Conservation (phyloP, 1,140 invertebrate genomes). For the Andricus grossulariae region DNA sequence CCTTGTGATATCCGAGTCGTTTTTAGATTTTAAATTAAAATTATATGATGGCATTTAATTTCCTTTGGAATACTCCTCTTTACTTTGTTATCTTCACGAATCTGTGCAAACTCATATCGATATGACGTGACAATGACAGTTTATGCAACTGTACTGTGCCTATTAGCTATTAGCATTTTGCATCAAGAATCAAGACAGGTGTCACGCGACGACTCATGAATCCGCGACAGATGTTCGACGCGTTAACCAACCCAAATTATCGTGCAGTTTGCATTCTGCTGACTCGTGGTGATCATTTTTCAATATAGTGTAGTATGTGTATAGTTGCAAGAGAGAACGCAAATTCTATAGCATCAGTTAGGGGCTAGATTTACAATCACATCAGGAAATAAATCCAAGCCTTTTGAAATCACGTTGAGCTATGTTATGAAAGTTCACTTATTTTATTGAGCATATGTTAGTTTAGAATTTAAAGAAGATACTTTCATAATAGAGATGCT, state of each 20-base stretch:
- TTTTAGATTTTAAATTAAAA: neutral
- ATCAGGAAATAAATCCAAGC: neutral
- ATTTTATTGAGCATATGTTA: neutral
- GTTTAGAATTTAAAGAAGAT: neutral
- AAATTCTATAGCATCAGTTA: constrained; percentile 2
- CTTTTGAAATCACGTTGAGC: neutral
- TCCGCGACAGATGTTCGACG: neutral
- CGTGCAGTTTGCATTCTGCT: constrained; percentile 49
- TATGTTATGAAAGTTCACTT: neutral
- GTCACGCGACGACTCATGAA: neutral
- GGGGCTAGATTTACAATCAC: constrained; percentile 9
- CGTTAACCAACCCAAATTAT: constrained; percentile 40
- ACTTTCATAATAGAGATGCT: neutral
- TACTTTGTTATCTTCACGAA: neutral
- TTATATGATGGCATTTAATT: neutral
- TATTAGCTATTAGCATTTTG: neutral
- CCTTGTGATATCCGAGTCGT: no score
- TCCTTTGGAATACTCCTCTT: neutral
- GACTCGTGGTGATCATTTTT: constrained; percentile 56
- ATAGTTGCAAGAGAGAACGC: neutral
- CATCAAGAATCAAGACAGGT: constrained; percentile 5
- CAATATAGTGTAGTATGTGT: neutral
- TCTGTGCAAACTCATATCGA: neutral
- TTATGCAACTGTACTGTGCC: neutral
- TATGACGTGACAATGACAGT: neutral